A percentile compares a stretch with the other conserved stretches of the same genome.
Evolutionary conservation across 2,113 vertebrate species (phyloP).

Genomic region (Pseudorasbora parva): DNA sequence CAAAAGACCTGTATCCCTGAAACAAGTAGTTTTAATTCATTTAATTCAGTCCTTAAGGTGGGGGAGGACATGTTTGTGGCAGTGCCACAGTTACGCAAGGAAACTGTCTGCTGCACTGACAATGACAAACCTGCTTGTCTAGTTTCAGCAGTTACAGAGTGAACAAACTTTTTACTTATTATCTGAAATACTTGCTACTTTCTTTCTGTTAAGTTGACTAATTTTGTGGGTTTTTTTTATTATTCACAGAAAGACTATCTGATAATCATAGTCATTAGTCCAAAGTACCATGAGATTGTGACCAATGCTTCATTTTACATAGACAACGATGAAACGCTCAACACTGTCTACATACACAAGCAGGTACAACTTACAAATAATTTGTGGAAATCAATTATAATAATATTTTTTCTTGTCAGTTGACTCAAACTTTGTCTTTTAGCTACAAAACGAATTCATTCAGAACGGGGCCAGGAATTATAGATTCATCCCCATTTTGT

Average conservation of each 20-base stretch:
- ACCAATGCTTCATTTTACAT: conserved; percentile 63
- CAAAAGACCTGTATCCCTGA: neutral
- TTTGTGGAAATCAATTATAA: neutral
- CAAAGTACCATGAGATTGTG: conserved; percentile 80
- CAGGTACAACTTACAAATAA: conserved; percentile 49
- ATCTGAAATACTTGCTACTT: neutral
- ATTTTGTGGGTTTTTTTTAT: neutral
- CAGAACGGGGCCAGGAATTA: conserved; percentile 84
- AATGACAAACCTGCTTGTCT: neutral
- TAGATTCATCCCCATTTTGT: conserved; percentile 81
- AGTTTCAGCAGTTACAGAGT: neutral
- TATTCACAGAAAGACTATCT: conserved; percentile 77
- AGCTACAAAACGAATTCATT: conserved; percentile 83
- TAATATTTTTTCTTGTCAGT: neutral
- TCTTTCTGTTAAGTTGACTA: neutral
- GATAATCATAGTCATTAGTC: conserved; percentile 84
- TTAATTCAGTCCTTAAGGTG: neutral
- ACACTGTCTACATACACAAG: conserved; percentile 80
- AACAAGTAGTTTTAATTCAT: conserved; percentile 7
- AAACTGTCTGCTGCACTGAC: neutral
- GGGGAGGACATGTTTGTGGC: neutral
- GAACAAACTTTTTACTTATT: neutral
- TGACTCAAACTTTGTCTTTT: conserved; percentile 27
- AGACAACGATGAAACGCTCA: conserved; percentile 78
- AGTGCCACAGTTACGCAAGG: neutral